A percentile compares a stretch with the other conserved stretches of the same genome.
Conservation (phyloP, 1,140 invertebrate genomes). For the Hypothenemus hampei region DNA sequence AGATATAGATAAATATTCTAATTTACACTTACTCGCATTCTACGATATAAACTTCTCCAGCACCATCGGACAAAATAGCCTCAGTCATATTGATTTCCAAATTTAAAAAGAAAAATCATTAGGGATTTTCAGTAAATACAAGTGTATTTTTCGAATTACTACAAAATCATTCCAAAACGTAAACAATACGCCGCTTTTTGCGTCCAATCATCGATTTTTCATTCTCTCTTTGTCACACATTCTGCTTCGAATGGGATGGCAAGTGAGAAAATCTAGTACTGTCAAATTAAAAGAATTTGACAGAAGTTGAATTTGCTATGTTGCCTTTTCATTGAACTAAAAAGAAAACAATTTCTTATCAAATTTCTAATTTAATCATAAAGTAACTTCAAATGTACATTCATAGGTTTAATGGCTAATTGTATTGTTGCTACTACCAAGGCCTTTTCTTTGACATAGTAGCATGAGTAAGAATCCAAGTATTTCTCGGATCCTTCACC, state of each 20-base stretch:
- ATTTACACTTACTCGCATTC: constrained; percentile 19
- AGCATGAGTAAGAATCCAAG: constrained; percentile 68
- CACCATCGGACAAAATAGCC: background rate
- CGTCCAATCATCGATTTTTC: no score
- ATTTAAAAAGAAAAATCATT: background rate
- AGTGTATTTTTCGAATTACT: background rate
- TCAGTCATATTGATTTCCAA: background rate
- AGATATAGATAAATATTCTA: no score
- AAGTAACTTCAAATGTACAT: background rate
- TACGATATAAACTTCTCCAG: constrained; percentile 1
- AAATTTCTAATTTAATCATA: background rate
- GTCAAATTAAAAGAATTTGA: no score
- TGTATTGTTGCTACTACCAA: constrained; percentile 46
- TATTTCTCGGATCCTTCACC: constrained; percentile 57
- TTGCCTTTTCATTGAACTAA: background rate
- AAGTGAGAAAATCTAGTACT: background rate
- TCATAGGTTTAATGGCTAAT: background rate
- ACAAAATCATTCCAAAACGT: background rate
- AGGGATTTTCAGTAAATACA: background rate
- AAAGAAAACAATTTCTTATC: background rate
- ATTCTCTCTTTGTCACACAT: no score
- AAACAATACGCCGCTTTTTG: background rate
- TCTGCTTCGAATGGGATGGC: background rate
- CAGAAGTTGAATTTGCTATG: no score
- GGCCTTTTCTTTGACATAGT: constrained; percentile 58